phyloP scores from a whole-genome alignment of 2,113 vertebrate genomes.

The Callipepla californica region DNA sequence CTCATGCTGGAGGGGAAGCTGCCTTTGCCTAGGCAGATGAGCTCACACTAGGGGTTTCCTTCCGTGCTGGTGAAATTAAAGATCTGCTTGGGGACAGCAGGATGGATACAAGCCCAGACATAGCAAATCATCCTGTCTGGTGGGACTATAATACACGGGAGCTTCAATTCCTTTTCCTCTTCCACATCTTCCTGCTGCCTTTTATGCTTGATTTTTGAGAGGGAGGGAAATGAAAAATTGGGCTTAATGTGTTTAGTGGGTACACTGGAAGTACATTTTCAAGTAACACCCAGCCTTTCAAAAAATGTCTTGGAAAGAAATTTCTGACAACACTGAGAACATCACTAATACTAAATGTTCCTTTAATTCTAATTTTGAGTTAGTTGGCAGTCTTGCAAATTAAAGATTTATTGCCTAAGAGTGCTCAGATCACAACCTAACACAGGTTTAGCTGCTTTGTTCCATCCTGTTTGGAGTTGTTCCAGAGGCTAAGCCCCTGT shows the following conservation, averaged over 20 bases:
- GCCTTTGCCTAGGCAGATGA: not conserved
- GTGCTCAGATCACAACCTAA: conserved; percentile 77
- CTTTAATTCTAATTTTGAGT: conserved; percentile 76
- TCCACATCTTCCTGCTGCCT: not conserved
- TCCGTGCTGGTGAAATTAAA: not conserved
- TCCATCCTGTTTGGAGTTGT: conserved; percentile 72
- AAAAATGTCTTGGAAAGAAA: conserved; percentile 60
- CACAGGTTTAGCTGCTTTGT: conserved; percentile 76
- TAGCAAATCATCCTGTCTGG: not conserved
- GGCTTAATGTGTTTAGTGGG: not conserved
- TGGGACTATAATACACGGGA: not conserved
- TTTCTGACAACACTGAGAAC: conserved; percentile 43
- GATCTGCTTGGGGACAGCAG: not conserved
- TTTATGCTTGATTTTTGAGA: not conserved
- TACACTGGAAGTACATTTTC: conserved; percentile 17
- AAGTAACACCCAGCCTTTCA: conserved; percentile 49
- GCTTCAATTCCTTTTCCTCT: not conserved
- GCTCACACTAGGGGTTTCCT: not conserved
- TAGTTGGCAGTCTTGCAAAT: conserved; percentile 74
- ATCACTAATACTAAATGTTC: conserved; percentile 64
- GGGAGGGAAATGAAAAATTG: not conserved
- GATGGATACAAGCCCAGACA: not conserved
- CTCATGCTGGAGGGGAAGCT: not conserved
- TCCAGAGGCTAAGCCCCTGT: conserved; percentile 71
- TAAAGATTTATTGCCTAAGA: conserved; percentile 81